Evolutionary conservation across 2,113 vertebrate species (phyloP), one percentile per base, ranked within the genome.

Genomic region (Phycodurus eques): DNA sequence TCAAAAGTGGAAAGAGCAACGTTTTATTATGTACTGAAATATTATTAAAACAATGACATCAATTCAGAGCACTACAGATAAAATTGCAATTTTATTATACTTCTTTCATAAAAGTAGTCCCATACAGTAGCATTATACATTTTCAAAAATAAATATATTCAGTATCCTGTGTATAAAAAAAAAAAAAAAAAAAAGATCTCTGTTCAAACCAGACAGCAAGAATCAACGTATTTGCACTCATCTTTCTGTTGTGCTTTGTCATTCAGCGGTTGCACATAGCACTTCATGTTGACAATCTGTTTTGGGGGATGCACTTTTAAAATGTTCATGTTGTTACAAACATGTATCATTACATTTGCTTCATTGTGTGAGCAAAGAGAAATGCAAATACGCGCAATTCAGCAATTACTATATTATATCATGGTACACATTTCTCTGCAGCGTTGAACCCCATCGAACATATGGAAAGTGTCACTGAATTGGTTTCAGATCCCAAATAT

Each of bases 61-160:
- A 64, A 39, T 43, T 65, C 42, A 46, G 6, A 51, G 5, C 57
- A 81, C 65, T 59, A 20, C 35, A 33, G 3, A 74, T 66, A 74
- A 88, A 87, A 88, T 82, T 85, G 67, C 69, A 5, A 80, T 90
- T 87, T 85, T 61, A 77, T 85, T 51, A 72, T 73, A 73, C 75
- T 88, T 86, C 56, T 80, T 83, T 80, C 65, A 83, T 77, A 83
- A 83, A 82, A 80, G 77, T 66, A 76, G 71, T 80, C 81, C 80
- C 10, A 49, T 66, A 66, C 44, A 68, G 44, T 70, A 73, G 68
- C 71, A 81, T 83, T 78, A 74, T 76, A 88, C 70, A 83, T 46
- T 85, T 77, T 51, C 10, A 70, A 79, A 88, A 89, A 89, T 88
- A 90, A 90, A 90, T 88, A 87, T 43, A 79, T 85, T 85, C 31